A percentile compares a stretch with the other conserved stretches of the same genome.
Evolutionary conservation across 2,113 vertebrate species (phyloP).

Genomic region (Pterocles gutturalis): DNA sequence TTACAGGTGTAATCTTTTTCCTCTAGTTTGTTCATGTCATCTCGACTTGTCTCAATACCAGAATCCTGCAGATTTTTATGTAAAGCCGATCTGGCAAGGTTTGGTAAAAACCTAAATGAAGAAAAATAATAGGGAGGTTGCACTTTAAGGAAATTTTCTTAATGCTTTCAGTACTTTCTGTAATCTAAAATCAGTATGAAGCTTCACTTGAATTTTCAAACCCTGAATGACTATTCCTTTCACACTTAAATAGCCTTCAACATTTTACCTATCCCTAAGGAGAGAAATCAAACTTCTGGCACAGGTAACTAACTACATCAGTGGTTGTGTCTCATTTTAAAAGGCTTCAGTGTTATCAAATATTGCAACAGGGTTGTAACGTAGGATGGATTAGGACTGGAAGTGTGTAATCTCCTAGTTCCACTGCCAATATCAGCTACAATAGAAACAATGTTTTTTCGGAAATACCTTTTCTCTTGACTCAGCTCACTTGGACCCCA

Average conservation of each 20-base stretch:
- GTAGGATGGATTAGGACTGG: background rate
- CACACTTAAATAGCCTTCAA: background rate
- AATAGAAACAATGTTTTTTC: background rate
- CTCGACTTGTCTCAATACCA: conserved; percentile 75
- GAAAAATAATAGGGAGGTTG: background rate
- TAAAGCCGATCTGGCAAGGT: conserved; percentile 87
- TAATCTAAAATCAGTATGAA: background rate
- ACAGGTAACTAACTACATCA: background rate
- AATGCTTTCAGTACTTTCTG: background rate
- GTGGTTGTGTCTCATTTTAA: background rate
- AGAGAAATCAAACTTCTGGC: background rate
- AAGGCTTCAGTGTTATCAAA: background rate
- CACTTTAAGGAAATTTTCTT: background rate
- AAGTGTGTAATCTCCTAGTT: background rate
- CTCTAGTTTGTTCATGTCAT: conserved; percentile 54
- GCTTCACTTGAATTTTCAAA: background rate
- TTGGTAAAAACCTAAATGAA: conserved; percentile 90
- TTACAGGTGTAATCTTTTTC: conserved; percentile 83
- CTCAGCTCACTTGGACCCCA: background rate
- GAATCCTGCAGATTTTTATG: conserved; percentile 87
- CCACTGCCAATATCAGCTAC: background rate
- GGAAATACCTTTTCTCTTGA: background rate
- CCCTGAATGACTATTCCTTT: background rate
- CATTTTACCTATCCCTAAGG: background rate
- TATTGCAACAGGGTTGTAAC: background rate